phyloP scores from a whole-genome alignment of 2,797 vertebrate genomes.

The Morus bassanus region DNA sequence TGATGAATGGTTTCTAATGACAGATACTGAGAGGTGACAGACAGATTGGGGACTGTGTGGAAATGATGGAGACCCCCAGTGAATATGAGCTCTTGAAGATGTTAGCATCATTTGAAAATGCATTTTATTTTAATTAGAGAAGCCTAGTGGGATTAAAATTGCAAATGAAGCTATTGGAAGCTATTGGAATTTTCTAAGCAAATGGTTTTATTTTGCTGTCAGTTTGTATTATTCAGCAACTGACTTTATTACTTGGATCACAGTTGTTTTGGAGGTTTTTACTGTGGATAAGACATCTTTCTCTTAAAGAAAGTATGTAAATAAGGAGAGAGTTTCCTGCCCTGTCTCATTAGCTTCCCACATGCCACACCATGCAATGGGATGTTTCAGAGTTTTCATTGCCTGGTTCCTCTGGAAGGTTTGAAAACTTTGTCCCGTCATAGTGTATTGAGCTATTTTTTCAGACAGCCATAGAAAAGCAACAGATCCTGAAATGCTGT shows the following conservation, averaged over 20 bases:
- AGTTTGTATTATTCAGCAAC: background rate
- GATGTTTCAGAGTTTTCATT: background rate
- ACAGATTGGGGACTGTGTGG: background rate
- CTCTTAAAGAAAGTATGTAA: background rate
- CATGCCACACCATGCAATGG: background rate
- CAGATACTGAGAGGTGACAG: background rate
- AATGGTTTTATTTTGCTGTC: background rate
- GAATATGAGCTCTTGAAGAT: background rate
- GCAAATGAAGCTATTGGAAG: background rate
- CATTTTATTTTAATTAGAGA: conserved; percentile 15
- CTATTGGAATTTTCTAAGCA: background rate
- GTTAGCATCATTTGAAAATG: background rate
- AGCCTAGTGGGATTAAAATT: background rate
- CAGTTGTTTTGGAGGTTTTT: background rate
- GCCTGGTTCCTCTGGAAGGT: background rate
- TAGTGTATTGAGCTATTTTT: background rate
- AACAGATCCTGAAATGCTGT: background rate
- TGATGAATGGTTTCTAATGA: background rate
- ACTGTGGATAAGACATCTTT: background rate
- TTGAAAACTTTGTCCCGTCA: background rate
- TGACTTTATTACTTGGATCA: background rate
- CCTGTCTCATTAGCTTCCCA: background rate
- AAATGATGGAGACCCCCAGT: background rate
- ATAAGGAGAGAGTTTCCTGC: background rate
- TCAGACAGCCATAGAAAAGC: background rate